Base-by-base conservation (phyloP, 2,113 vertebrate species). In the Sarotherodon lohbergeri region DNA sequence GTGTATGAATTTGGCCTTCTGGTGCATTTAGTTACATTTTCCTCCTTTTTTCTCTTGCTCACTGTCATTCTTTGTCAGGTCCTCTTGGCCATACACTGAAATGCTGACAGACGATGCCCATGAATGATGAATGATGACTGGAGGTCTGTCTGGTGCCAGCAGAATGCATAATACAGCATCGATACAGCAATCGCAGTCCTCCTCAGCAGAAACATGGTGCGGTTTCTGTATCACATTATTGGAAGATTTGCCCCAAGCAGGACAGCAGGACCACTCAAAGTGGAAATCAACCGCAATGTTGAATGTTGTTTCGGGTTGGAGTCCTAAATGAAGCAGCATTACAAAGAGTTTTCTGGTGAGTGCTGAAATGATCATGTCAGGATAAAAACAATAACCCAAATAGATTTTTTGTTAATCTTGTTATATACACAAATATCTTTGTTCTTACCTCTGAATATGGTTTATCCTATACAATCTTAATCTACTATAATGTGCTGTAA, bases 41-140 rank as follows among this genome's bases (percentile, higher is more conserved):
- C 27, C 27, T 78, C 27, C 11, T 52, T 78, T 78, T 78, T 32
- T 66, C 63, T 59, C 54, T 83, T 16, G 55, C 56, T 66, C 81
- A 78, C 50, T 86, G 48, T 83, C 83, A 19, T 86, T 88, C 55
- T 79, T 57, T 84, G 43, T 85, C 87, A 90, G 90, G 87, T 88
- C 86, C 89, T 87, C 56, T 84, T 32, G 48, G 87, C 88, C 90
- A 84, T 85, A 50, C 73, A 88, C 86, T 89, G 82, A 92, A 90
- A 93, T 91, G 59, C 89, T 80, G 86, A 92, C 94, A 94, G 90
- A 94, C 29, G 78, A 92, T 91, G 90, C 50, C 83, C 88, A 95
- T 94, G 91, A 95, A 95, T 95, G 93, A 94, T 95, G 84, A 88
- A 95, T 93, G 89, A 92, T 90, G 88, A 86, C 91, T 93, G 66